Evolutionary conservation across 2,888 invertebrate genomes (phyloP), one percentile per base, ranked within the genome.

Genomic region (Aspidapion aeneum): DNA sequence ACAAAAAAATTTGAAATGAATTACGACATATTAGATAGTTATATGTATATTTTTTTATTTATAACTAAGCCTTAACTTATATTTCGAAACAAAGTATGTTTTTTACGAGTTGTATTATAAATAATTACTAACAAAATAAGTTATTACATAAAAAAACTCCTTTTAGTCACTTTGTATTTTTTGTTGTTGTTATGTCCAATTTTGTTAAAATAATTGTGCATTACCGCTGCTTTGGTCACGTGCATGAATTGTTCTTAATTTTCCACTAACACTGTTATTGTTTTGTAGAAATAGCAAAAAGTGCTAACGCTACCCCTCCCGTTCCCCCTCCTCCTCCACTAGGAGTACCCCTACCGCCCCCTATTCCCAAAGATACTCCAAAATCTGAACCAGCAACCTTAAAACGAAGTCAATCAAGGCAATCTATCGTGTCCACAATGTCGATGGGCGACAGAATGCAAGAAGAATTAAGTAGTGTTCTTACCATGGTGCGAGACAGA

Each of bases 401-500:
- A 22, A 69, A 72, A 56, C 59, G 72, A 19, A 62, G 68, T 5
- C 63, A 62, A 12, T 72, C 72, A 16, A 57, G 69, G 7, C 70
- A 68, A 21, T 72, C 73, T 3, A 63, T 72, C 19, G 61, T 57
- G 49, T 71, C 73, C 7, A 68, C 66, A 9, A 62, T 64, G 9
- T 71, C 71, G 3, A 65, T 57, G 50, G 67, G 61, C 51, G 68
- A 68, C 5, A 64, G 56, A 20, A 63, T 69, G 63, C 87, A 90
- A 65, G 86, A 90, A 66, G 93, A 94, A 74, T 82, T 94, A 69
- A 85, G 87, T 71, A 82, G 85, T 64, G 85, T 90, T 55, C 81
- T 93, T 61, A 83, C 87, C 69, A 83, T 89, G 64, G 86, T 87
- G 72, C 84, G 89, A 18, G 87, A 90, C 71, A 70, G 68, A 60